Evolutionary conservation across 2,888 invertebrate species (phyloP).

Genomic region (Auanema freiburgensis): DNA sequence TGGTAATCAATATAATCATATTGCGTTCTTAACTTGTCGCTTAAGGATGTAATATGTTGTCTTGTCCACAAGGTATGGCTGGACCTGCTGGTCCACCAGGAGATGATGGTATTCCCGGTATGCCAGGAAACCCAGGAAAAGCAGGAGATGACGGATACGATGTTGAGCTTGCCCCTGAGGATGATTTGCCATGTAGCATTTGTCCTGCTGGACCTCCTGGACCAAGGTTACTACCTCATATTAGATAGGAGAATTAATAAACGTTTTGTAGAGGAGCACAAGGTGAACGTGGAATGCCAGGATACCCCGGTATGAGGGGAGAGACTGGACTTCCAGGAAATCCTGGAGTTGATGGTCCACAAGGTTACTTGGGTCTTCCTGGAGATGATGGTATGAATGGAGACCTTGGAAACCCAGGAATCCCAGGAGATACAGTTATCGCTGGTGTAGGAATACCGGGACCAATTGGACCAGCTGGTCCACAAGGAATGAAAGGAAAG

Average conservation of each 20-base stretch:
- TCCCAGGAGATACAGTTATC: constrained; percentile 52
- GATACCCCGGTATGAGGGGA: constrained; percentile 48
- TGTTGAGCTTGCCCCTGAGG: constrained; percentile 59
- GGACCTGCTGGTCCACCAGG: constrained; percentile 61
- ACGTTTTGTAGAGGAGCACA: constrained; percentile 50
- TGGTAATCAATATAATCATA: constrained; percentile 4
- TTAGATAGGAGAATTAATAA: not conserved
- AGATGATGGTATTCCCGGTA: constrained; percentile 58
- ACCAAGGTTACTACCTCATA: constrained; percentile 50
- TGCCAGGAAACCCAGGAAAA: constrained; percentile 47
- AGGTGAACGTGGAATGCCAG: constrained; percentile 61
- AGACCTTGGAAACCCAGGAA: constrained; percentile 43
- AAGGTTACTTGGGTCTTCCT: constrained; percentile 44
- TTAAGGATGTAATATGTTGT: constrained; percentile 54
- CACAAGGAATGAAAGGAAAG: constrained; percentile 52
- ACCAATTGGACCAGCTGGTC: constrained; percentile 56
- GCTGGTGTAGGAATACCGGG: constrained; percentile 61
- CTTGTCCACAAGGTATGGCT: constrained; percentile 61
- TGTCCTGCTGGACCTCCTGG: constrained; percentile 64
- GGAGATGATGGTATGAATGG: constrained; percentile 36
- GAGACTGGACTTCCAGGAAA: constrained; percentile 51
- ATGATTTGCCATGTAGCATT: constrained; percentile 62
- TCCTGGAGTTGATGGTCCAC: constrained; percentile 46
- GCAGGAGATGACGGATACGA: constrained; percentile 62
- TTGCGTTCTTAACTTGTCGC: not conserved